phyloP scores from a whole-genome alignment of 2,113 vertebrate genomes.

The Dipodomys merriami region DNA sequence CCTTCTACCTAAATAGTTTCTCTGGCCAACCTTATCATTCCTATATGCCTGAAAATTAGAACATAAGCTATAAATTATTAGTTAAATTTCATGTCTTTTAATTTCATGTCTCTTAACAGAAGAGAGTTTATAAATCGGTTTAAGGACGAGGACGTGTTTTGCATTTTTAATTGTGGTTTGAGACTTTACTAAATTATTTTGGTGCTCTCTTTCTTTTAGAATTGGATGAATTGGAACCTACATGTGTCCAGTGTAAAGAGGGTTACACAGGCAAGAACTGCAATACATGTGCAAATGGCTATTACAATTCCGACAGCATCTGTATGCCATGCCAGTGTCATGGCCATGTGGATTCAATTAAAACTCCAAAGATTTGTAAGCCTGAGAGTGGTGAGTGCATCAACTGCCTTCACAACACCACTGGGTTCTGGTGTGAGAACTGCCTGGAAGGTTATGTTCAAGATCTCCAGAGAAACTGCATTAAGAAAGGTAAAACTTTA shows the following conservation, averaged over 20 bases:
- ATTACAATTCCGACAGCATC: slow-evolving; percentile 89
- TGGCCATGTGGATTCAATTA: slow-evolving; percentile 89
- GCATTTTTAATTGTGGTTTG: background rate
- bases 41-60: slow-evolving; percentile 24
- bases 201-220: slow-evolving; percentile 83
- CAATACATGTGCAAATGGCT: slow-evolving; percentile 89
- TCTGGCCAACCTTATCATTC: background rate
- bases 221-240: slow-evolving; percentile 78
- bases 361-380: slow-evolving; percentile 86
- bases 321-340: slow-evolving; percentile 92
- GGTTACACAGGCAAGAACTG: slow-evolving; percentile 89
- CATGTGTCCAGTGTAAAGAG: slow-evolving; percentile 89
- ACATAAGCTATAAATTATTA: slow-evolving; percentile 4
- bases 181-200: slow-evolving; percentile 12
- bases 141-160: slow-evolving; percentile 9
- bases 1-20: background rate
- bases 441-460: slow-evolving; percentile 89
- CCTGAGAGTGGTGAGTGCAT: slow-evolving; percentile 92
- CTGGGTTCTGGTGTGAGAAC: slow-evolving; percentile 89
- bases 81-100: background rate
- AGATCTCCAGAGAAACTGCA: slow-evolving; percentile 88
- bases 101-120: background rate
- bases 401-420: slow-evolving; percentile 90
- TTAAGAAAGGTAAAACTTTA: slow-evolving; percentile 87
- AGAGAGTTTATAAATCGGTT: background rate